Evolutionary conservation across 2,113 vertebrate genomes (phyloP), one percentile per base, ranked within the genome.

Genomic region (Hypanus sabinus): DNA sequence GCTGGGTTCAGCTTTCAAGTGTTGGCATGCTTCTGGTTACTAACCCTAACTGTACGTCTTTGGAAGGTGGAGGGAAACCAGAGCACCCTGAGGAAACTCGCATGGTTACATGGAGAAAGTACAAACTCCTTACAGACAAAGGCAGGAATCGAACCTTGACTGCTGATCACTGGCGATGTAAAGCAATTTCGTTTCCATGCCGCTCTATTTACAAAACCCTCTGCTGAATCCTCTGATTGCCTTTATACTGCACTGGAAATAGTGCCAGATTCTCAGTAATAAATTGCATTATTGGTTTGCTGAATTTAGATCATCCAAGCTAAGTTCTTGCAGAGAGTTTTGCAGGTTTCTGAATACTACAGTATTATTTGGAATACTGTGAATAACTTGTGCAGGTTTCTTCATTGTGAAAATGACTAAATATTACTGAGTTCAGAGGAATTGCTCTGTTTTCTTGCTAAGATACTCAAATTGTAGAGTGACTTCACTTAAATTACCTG

Each of bases 401-500:
- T 22, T 2, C 36, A 92, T n/a, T 36, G 20, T 36, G 16, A 92
- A 22, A 8, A 22, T 9, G 10, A 12, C 33, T 71, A 70, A 91
- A 91, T 27, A 62, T 33, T 36, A 70, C 14, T 60, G n/a, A 33
- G 20, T 33, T 65, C 38, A 83, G 5, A 65, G 62, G 62, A 6
- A 91, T 38, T 70, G 12, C n/a, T 70, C 5, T 92, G 87, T 20
- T 85, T 7, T 38, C 20, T 81, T 55, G 80, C 18, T 81, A 81
- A 57, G 27, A 57, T 9, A 85, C 11, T 30, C 14, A 65, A n/a
- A 68, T 20, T 33, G 4, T 33, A 90, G 0, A 57, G 30, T 30
- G 65, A 68, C 36, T 75, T 70, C 33, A 92, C 55, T 94, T n/a
- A 27, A 16, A 0, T 94, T 98, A 99, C 99, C 99, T 99, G 99